Evolutionary conservation across 2,888 invertebrate genomes (phyloP), one percentile per base, ranked within the genome.

Genomic region (Thereva unica): DNA sequence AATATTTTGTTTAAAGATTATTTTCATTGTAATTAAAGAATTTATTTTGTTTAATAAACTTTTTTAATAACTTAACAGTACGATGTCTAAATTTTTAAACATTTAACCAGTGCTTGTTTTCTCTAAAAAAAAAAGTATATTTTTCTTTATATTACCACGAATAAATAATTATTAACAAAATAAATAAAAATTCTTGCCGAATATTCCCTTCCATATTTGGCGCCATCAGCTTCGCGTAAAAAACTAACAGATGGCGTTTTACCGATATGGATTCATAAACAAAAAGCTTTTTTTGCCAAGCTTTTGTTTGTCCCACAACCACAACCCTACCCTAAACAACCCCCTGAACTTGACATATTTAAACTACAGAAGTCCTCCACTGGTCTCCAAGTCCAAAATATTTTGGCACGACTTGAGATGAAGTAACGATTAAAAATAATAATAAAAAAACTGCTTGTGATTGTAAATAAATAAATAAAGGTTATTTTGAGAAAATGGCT

Each of bases 391-490:
- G 50, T 41, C 49, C 61, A 61, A 61, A 61, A 50, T 61, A 61
- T 61, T 61, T 61, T 61, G 50, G 50, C 41, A 40, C 40, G 40
- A 23, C 1, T 23, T 23, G 37, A 35, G 61, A 61, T 61, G 61
- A 61, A 61, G 61, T 61, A 61, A 61, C 61, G 50, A 61, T 40
- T 50, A 50, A 61, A 61, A 61, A 61, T 61, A 61, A 10, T 55
- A 38, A 10, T 6, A 59, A n/a, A 38, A 49, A n/a, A 23, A 40
- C 10, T 44, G 23, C 4, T 8, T 35, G 34, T 35, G 23, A 57
- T n/a, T 35, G 4, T 34, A 34, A 8, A 59, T 10, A 59, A 50
- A 38, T 5, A 44, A 50, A 23, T 59, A n/a, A 5, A 7, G 23
- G 35, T 10, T 7, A n/a, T 34, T 34, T 44, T 23, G 23, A 23